phyloP scores from a whole-genome alignment of 37 sponge, comb jelly and placozoan genomes.

The Tethya wilhelma region DNA sequence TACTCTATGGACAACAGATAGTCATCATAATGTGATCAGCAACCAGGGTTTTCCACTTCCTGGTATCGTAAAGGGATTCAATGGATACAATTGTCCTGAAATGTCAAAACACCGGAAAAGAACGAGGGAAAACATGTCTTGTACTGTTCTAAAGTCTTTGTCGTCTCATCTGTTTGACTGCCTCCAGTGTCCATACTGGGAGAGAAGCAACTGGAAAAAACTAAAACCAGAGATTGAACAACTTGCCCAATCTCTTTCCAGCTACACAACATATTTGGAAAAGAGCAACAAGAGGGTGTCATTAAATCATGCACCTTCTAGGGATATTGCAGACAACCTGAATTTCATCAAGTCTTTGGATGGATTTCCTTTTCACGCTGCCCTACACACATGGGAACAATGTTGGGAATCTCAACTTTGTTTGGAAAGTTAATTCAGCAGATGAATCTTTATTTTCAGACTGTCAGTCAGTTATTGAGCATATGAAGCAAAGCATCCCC shows the following conservation, averaged over 20 bases:
- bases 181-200: background rate
- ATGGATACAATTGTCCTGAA: constrained; percentile 39
- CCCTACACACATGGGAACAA: constrained; percentile 29
- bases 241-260: constrained; percentile 1
- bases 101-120: constrained; percentile 26
- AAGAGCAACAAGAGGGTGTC: background rate
- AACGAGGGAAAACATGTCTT: background rate
- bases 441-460: constrained; percentile 10
- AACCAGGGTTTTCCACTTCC: constrained; percentile 13
- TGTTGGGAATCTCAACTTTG: constrained; percentile 38
- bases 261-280: constrained; percentile 6
- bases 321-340: constrained; percentile 1
- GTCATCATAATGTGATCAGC: constrained; percentile 17
- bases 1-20: constrained; percentile 15
- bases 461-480: constrained; percentile 20
- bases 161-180: background rate
- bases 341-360: background rate
- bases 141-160: background rate
- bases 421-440: constrained; percentile 15
- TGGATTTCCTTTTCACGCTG: constrained; percentile 24
- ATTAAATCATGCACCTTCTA: background rate
- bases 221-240: constrained; percentile 5
- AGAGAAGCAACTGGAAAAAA: background rate
- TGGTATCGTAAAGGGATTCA: background rate
- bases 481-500: constrained; percentile 22